Evolutionary conservation across 2,888 invertebrate species (phyloP).

Genomic region (Spialia ferax): DNA sequence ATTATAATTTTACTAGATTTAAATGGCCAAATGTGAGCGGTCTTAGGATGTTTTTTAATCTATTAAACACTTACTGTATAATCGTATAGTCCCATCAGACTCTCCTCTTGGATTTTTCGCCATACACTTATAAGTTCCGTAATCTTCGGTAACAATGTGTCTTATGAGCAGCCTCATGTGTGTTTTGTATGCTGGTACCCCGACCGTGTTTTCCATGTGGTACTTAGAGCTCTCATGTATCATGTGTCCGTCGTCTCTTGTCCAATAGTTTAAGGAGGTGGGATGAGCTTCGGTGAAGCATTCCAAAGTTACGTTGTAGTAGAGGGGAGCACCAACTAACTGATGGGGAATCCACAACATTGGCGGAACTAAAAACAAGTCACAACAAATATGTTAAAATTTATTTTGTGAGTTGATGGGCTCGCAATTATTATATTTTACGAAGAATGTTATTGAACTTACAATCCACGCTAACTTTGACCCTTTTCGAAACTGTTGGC

Average conservation of each 20-base stretch:
- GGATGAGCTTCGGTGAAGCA: slow-evolving; percentile 97
- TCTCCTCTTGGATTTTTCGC: slow-evolving; percentile 97
- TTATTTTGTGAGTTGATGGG: background rate
- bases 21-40: no score
- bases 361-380: slow-evolving; percentile 91
- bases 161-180: slow-evolving; percentile 95
- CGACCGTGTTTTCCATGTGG: slow-evolving; percentile 90
- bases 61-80: slow-evolving; percentile 92
- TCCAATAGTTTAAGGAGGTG: slow-evolving; percentile 96
- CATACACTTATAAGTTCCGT: slow-evolving; percentile 95
- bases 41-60: no score
- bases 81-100: slow-evolving; percentile 95
- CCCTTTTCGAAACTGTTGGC: slow-evolving; percentile 95
- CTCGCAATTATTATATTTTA: no score
- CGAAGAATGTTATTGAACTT: slow-evolving; percentile 80
- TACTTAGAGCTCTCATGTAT: slow-evolving; percentile 95
- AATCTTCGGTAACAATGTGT: slow-evolving; percentile 92
- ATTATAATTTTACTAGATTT: no score
- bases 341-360: slow-evolving; percentile 97
- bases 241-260: slow-evolving; percentile 95
- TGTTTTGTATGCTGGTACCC: slow-evolving; percentile 92
- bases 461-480: slow-evolving; percentile 98
- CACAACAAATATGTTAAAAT: background rate
- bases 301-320: slow-evolving; percentile 94
- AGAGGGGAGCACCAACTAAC: slow-evolving; percentile 94